Evolutionary conservation across 2,113 vertebrate species (phyloP).

Genomic region (Silurus asotus): DNA sequence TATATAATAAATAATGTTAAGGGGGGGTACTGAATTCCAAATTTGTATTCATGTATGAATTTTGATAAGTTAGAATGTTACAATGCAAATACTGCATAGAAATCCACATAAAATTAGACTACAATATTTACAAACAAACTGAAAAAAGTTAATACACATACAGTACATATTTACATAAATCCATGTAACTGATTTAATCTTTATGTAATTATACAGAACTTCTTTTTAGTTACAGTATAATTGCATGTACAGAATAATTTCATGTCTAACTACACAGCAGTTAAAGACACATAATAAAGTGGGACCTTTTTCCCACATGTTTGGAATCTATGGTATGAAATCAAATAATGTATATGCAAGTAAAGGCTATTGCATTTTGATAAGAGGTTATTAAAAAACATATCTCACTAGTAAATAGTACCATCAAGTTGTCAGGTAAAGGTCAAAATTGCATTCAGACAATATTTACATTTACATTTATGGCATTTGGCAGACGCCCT

Average conservation of each 20-base stretch:
- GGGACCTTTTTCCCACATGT: no score
- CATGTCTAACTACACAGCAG: background rate
- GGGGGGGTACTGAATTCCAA: background rate
- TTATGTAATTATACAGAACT: background rate
- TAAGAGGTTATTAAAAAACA: background rate
- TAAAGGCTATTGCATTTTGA: background rate
- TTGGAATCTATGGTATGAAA: background rate
- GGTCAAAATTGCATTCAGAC: constrained; percentile 12
- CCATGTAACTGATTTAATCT: background rate
- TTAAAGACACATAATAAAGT: background rate
- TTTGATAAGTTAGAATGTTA: background rate
- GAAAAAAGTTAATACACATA: background rate
- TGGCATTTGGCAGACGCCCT: no score
- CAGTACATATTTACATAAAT: background rate
- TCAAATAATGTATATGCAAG: background rate
- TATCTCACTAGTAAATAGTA: background rate
- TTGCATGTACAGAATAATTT: background rate
- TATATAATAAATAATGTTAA: background rate
- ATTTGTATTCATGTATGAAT: background rate
- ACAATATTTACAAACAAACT: background rate
- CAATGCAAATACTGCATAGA: background rate
- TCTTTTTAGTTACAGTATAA: background rate
- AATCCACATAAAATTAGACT: background rate
- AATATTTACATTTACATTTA: background rate
- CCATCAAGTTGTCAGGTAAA: background rate